Evolutionary conservation across 2,797 vertebrate species (phyloP).

Genomic region (Spea hammondii): DNA sequence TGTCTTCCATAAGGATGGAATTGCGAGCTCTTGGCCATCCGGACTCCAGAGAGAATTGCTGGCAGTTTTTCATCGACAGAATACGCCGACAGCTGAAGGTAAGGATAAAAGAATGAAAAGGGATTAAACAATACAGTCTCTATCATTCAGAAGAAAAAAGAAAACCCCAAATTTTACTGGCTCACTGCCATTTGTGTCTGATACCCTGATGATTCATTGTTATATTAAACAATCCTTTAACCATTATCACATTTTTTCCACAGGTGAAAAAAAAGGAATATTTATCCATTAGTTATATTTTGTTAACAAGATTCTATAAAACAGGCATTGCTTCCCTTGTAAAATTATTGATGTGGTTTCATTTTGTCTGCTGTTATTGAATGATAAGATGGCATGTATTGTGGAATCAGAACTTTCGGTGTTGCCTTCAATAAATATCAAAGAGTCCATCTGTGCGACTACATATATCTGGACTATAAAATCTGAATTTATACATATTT

Average conservation of each 20-base stretch:
- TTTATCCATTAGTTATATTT: conserved; percentile 14
- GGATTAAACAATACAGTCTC: background rate
- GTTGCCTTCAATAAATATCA: conserved; percentile 30
- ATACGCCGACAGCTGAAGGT: conserved; percentile 67
- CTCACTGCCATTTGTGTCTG: background rate
- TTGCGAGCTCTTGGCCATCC: conserved; percentile 68
- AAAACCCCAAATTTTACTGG: conserved; percentile 10
- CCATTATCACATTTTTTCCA: conserved; percentile 26
- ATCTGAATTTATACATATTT: conserved; percentile 24
- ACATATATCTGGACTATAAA: conserved; percentile 9
- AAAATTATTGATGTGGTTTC: conserved; percentile 32
- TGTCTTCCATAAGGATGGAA: conserved; percentile 72
- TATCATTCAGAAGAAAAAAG: background rate
- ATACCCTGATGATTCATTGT: conserved; percentile 29
- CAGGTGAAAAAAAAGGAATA: conserved; percentile 9
- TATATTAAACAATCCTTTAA: conserved; percentile 15
- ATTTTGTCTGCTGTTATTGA: conserved; percentile 31
- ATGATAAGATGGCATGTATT: conserved; percentile 41
- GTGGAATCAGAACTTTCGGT: conserved; percentile 8
- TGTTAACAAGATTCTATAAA: background rate
- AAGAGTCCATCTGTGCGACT: conserved; percentile 3
- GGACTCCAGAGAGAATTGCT: conserved; percentile 74
- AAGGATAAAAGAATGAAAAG: conserved; percentile 46
- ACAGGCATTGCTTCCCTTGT: background rate
- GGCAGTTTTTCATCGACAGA: conserved; percentile 75